Conservation (phyloP, 2,888 invertebrate genomes). For the Cloeon dipterum region DNA sequence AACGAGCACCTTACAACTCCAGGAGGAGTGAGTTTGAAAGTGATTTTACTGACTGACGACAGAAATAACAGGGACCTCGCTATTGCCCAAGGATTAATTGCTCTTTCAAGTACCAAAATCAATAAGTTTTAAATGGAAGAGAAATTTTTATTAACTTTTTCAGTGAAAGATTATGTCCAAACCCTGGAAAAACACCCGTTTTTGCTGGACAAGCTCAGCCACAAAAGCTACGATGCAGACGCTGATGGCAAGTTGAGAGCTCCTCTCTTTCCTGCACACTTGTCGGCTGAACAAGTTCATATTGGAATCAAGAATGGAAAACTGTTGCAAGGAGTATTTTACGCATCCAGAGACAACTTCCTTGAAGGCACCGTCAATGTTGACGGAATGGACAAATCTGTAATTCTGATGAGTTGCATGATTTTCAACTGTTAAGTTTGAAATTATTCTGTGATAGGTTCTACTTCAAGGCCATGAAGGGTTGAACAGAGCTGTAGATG, state of each 20-base stretch:
- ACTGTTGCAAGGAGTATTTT: slow-evolving; percentile 52
- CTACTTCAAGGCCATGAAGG: slow-evolving; percentile 64
- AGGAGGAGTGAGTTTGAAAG: slow-evolving; percentile 22
- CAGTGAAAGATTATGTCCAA: slow-evolving; percentile 53
- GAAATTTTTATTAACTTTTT: slow-evolving; percentile 11
- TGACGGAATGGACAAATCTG: slow-evolving; percentile 54
- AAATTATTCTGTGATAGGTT: slow-evolving; percentile 31
- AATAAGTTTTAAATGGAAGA: neutral
- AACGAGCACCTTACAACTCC: slow-evolving; percentile 36
- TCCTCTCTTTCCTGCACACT: slow-evolving; percentile 64
- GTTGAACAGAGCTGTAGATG: slow-evolving; percentile 85
- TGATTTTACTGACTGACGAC: slow-evolving; percentile 70
- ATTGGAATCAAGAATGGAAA: slow-evolving; percentile 54
- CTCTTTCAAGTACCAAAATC: slow-evolving; percentile 35
- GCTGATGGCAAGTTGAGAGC: slow-evolving; percentile 14
- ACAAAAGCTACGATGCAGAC: slow-evolving; percentile 1
- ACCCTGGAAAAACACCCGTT: slow-evolving; percentile 39
- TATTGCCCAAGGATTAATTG: slow-evolving; percentile 37
- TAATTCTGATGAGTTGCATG: slow-evolving; percentile 16
- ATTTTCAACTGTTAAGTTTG: neutral
- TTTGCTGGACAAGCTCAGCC: slow-evolving; percentile 58
- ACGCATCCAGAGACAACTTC: slow-evolving; percentile 80
- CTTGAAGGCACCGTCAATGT: slow-evolving; percentile 74
- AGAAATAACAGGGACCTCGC: slow-evolving; percentile 51
- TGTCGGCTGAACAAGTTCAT: slow-evolving; percentile 52